A percentile compares a stretch with the other conserved stretches of the same genome.
Conservation (phyloP, 2,888 invertebrate species). For the Neoascia interrupta region DNA sequence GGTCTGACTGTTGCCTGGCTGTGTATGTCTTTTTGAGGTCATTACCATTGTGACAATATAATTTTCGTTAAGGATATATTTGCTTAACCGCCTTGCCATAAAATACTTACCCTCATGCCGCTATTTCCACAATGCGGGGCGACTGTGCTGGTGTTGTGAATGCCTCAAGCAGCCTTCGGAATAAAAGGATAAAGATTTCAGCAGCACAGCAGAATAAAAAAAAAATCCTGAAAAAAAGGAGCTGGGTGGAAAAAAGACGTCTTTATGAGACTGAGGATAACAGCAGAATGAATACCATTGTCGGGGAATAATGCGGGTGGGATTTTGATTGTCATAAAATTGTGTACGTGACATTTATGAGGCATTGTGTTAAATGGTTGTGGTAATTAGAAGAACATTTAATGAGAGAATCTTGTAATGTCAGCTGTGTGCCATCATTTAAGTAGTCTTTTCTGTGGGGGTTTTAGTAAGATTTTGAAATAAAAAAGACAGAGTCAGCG, state of each 20-base stretch:
- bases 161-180: conserved; percentile 21
- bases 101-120: no score
- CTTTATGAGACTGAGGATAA: conserved; percentile 24
- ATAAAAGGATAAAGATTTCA: conserved; percentile 52
- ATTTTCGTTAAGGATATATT: conserved; percentile 58
- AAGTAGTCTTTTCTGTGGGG: no score
- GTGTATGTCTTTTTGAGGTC: conserved; percentile 53
- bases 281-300: conserved; percentile 53
- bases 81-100: conserved; percentile 53
- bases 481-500: no score
- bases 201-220: not conserved
- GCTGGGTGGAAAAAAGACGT: conserved; percentile 9
- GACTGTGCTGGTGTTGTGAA: not conserved
- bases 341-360: conserved; percentile 69
- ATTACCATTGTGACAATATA: conserved; percentile 69
- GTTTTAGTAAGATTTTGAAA: no score
- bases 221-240: conserved; percentile 6
- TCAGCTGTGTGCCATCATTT: conserved; percentile 19
- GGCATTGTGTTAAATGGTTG: conserved; percentile 62
- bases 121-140: no score
- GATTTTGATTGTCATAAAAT: conserved; percentile 67
- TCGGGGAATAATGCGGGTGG: conserved; percentile 60
- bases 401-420: conserved; percentile 54
- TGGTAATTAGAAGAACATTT: conserved; percentile 60
- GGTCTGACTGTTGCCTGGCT: not conserved